Evolutionary conservation across 2,888 invertebrate genomes (phyloP), one percentile per base, ranked within the genome.

Genomic region (Nephrotoma flavescens): DNA sequence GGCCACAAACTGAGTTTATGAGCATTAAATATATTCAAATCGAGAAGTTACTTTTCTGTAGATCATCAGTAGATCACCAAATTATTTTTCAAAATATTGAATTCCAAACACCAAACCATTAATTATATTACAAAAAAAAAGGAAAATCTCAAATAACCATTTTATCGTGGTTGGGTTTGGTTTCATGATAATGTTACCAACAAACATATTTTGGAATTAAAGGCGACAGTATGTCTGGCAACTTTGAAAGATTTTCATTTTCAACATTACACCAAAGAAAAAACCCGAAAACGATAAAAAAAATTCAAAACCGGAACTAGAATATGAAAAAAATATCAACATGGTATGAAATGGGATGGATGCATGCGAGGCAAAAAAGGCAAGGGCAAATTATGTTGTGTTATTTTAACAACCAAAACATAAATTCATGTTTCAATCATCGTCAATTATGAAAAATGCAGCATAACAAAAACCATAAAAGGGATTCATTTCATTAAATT

Each of bases 401-500:
- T 71, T 71, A 9, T 71, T 71, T 71, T 71, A 71, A 71, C 71
- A 71, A 71, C 71, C 71, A 71, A 31, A 71, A 71, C 71, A 71
- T 31, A 71, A 71, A 71, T 84, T 42, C 5, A 84, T 84, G 42
- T 84, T 84, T 84, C 84, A 84, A 84, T 84, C 84, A 84, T 84
- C 84, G 42, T 84, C 84, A 84, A 84, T 84, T 84, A 84, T 42
- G 84, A n/a, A 41, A 83, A 83, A 41, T 41, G 4, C 41, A 83
- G 41, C 4, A 83, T 12, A 71, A 7, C 71, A 41, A 41, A 84
- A 84, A 5, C 41, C 42, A 15, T 42, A 84, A 15, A 84, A 84
- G 84, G 84, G 84, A 42, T 84, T 84, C 84, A 42, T 84, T 84
- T 84, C 84, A 84, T 84, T 84, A 84, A 84, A 42, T 84, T 84